Base-by-base conservation (phyloP, 1,140 invertebrate species). In the Cheumatopsyche charites region DNA sequence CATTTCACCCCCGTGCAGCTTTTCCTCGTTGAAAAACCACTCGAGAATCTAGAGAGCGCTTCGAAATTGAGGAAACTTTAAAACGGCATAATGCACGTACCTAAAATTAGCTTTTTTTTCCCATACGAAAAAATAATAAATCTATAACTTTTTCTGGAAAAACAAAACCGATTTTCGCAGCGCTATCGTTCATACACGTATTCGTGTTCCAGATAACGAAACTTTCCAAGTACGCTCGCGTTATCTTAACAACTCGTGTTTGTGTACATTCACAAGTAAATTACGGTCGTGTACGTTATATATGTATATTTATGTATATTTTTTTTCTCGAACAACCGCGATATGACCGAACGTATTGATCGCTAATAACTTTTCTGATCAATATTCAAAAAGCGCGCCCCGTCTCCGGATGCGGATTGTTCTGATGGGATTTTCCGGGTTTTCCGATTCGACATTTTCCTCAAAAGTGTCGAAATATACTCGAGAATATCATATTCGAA, bases 331-430 rank as follows among this genome's bases (percentile, higher is more conserved):
- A 17, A 36, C 9, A 36, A 7, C 19, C 47, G 47, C 19, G 13
- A 17, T 17, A 17, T 1, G n/a, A 52, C 47, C 47, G 15, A 52
- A 52, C 47, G 47, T 52, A 52, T 52, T 52, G 47, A 52, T 52
- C 47, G 47, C 47, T 52, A 52, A 52, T 52, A 52, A 17, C 47
- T 52, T 19, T 13, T 2, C 47, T 52, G 47, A 52, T 52, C 47
- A 17, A 52, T 52, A 52, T 52, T 17, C 47, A 52, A 52, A 52
- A 52, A 36, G 29, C 9, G 29, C 9, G 29, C 29, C 3, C 3
- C 3, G 29, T 9, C 9, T 36, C 9, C 29, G 29, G 3, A 36
- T 36, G 3, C 29, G 29, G 29, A 36, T n/a, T n/a, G n/a, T n/a
- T n/a, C n/a, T n/a, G n/a, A n/a, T n/a, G n/a, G n/a, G n/a, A n/a